phyloP scores from a whole-genome alignment of 2,888 invertebrate species.

The Andrena haemorrhoa region DNA sequence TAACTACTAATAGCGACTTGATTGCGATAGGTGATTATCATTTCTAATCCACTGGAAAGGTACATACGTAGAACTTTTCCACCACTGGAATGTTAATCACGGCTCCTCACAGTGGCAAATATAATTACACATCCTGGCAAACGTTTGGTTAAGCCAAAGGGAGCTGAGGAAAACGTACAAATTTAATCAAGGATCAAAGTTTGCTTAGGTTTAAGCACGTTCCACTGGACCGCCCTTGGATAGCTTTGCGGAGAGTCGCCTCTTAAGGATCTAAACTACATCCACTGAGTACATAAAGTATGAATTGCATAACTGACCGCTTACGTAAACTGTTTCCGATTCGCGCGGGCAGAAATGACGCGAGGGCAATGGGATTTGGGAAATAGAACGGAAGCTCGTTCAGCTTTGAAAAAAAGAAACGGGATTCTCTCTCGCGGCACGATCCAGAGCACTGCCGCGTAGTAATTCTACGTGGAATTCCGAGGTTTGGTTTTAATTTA shows the following conservation, averaged over 20 bases:
- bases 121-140: constrained; percentile 43
- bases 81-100: constrained; percentile 23
- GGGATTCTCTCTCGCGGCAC: background rate
- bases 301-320: constrained; percentile 37
- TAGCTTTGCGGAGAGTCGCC: constrained; percentile 26
- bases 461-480: no score
- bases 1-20: no score
- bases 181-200: constrained; percentile 59
- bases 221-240: constrained; percentile 24
- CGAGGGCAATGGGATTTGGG: background rate
- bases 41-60: no score
- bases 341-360: background rate
- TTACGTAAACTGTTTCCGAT: constrained; percentile 27
- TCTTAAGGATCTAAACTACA: constrained; percentile 38
- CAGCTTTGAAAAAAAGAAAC: background rate
- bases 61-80: background rate
- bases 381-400: background rate
- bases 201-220: constrained; percentile 54
- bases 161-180: constrained; percentile 40
- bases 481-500: no score
- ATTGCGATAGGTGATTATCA: background rate
- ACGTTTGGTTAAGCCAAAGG: constrained; percentile 34
- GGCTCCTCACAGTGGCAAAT: constrained; percentile 18
- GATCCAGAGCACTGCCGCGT: no score
- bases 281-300: constrained; percentile 26